A percentile compares a stretch with the other conserved stretches of the same genome.
phyloP scores from a whole-genome alignment of 2,113 vertebrate genomes.

The Odocoileus hemionus region DNA sequence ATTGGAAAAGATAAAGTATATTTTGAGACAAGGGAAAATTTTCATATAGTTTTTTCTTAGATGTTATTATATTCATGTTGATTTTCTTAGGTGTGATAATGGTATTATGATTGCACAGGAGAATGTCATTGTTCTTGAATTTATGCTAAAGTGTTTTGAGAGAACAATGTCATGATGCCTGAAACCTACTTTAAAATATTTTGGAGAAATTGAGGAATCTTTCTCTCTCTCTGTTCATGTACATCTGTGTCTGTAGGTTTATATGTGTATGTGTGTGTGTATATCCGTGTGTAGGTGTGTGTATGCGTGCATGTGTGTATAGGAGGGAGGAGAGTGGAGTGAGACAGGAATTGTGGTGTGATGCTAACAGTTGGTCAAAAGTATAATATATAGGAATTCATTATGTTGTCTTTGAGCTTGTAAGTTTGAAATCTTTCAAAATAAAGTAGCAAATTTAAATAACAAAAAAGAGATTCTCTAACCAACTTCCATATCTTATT shows the following conservation, averaged over 20 bases:
- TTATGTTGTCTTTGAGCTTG: not conserved
- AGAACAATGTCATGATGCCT: not conserved
- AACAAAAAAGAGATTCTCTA: not conserved
- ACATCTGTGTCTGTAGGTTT: not conserved
- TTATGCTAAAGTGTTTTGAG: not conserved
- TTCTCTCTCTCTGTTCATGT: not conserved
- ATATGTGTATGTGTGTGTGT: not conserved
- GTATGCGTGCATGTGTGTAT: not conserved
- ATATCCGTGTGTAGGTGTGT: not conserved
- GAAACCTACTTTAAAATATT: not conserved
- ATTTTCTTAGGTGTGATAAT: not conserved
- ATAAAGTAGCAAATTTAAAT: not conserved
- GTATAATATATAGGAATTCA: not conserved
- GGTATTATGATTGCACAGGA: not conserved
- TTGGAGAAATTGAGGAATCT: not conserved
- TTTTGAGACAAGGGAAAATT: not conserved
- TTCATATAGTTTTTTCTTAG: not conserved
- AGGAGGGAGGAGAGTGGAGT: not conserved
- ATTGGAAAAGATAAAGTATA: not conserved
- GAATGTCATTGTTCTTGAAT: not conserved
- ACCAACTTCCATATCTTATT: not conserved
- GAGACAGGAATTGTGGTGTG: not conserved
- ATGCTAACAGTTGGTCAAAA: not conserved
- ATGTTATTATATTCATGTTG: not conserved
- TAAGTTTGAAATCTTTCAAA: not conserved